These are phyloP conservation scores for Neodontobutis hainanensis DNA, from an alignment of 2,113 vertebrate genomes.

Conservation along the genomic window DNA sequence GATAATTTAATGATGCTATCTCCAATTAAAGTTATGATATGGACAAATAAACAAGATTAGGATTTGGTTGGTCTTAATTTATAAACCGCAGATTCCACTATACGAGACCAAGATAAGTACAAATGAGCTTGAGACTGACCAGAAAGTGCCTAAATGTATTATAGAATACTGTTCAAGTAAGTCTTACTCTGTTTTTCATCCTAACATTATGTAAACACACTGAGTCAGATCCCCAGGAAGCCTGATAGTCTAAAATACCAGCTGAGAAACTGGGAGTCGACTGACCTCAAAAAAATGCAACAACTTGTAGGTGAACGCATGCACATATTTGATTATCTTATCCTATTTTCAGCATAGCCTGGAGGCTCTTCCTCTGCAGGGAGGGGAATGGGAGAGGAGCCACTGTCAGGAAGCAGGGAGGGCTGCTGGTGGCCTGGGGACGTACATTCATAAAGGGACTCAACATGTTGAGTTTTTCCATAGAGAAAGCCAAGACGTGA, in stretches of 20 bases:
- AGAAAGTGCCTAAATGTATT: no score
- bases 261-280: slow-evolving; percentile 20
- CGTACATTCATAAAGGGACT: slow-evolving; percentile 56
- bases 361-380: slow-evolving; percentile 47
- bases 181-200: no score
- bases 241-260: slow-evolving; percentile 33
- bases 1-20: no score
- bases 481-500: slow-evolving; percentile 38
- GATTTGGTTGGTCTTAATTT: no score
- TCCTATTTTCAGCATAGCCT: slow-evolving; percentile 67
- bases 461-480: slow-evolving; percentile 61
- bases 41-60: no score
- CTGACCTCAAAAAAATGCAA: slow-evolving; percentile 47
- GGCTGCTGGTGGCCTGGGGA: slow-evolving; percentile 52
- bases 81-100: no score
- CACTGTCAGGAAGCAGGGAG: slow-evolving; percentile 50
- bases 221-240: slow-evolving; percentile 14
- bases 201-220: background rate
- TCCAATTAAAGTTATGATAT: no score
- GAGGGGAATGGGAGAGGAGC: slow-evolving; percentile 44
- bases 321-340: slow-evolving; percentile 70
- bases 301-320: slow-evolving; percentile 52
- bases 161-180: no score
- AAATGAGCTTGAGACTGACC: no score
- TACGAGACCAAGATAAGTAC: no score